phyloP scores from a whole-genome alignment of 2,888 invertebrate species.

The Morpho achilles region DNA sequence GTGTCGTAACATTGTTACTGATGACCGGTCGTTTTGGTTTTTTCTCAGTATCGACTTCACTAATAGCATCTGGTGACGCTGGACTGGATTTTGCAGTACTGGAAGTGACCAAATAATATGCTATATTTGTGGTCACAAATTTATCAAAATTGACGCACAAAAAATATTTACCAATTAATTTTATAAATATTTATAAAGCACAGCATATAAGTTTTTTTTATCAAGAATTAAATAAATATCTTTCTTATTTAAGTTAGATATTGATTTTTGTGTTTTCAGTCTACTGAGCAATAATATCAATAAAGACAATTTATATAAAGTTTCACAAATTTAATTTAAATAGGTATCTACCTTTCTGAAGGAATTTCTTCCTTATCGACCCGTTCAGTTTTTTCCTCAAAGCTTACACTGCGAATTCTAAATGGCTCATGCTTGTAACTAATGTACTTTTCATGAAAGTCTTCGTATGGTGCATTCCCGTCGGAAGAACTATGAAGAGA shows the following conservation, averaged over 20 bases:
- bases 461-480: constrained; percentile 82
- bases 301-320: too few relatives aligned
- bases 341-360: constrained; percentile 63
- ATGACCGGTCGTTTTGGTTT: constrained; percentile 51
- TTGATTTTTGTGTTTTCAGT: too few relatives aligned
- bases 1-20: constrained; percentile 54
- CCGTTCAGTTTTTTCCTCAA: constrained; percentile 80
- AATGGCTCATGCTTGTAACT: constrained; percentile 85
- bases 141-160: too few relatives aligned
- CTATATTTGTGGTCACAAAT: too few relatives aligned
- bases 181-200: too few relatives aligned
- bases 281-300: too few relatives aligned
- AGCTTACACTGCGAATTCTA: constrained; percentile 86
- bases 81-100: constrained; percentile 82
- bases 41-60: constrained; percentile 45
- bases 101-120: constrained; percentile 31
- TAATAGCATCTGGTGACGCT: constrained; percentile 77
- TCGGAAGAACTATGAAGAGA: constrained; percentile 79
- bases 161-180: not conserved
- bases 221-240: too few relatives aligned
- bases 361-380: constrained; percentile 55
- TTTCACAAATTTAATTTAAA: constrained; percentile 17
- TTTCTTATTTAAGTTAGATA: too few relatives aligned
- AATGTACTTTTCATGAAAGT: constrained; percentile 90
- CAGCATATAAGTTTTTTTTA: too few relatives aligned